Evolutionary conservation across 2,797 vertebrate genomes (phyloP), one percentile per base, ranked within the genome.

Genomic region (Gymnodraco acuticeps): DNA sequence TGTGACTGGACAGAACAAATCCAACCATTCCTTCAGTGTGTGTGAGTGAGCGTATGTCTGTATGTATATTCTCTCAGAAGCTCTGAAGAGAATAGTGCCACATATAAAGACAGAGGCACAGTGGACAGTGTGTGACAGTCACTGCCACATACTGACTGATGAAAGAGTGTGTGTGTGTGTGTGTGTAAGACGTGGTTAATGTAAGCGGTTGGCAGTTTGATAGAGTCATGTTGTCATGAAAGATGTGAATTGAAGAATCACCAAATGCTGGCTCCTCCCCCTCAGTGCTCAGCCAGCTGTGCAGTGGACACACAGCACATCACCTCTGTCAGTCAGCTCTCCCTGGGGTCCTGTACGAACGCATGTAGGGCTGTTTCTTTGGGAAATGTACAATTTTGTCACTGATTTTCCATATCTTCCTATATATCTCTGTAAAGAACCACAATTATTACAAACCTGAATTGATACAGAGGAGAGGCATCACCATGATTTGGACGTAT

Each of bases 51-150:
- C 23, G 23, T 27, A 27, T 27, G 23, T 27, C 20, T 23, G 20
- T 23, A 23, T 23, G 23, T 23, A 4, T 27, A 27, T 27, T 27
- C 23, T 27, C 23, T 23, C 23, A 23, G 23, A 23, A 23, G 23
- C 23, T 27, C 55, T 27, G 27, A 27, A 27, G 15, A 64, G 56
- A 80, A 87, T 73, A 80, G 76, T 60, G 33, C 33, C 15, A 64
- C 70, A 79, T 87, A 64, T 81, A 31, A 58, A 71, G 71, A 52
- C 33, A 41, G 53, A 52, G 33, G 66, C 33, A 59, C 31, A 71
- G 74, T 27, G 55, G 63, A 78, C 65, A 89, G 73, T 68, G 80
- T 78, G 85, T 89, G 86, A 90, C 87, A 83, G 84, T 82, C 86
- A 82, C 73, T 50, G 77, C 75, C 80, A 73, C 82, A 84, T 71